Percentiles rank a stretch among this genome's conserved stretches.
Evolutionary conservation across 2,888 invertebrate genomes (phyloP).

Genomic region (Mythimna albipuncta): DNA sequence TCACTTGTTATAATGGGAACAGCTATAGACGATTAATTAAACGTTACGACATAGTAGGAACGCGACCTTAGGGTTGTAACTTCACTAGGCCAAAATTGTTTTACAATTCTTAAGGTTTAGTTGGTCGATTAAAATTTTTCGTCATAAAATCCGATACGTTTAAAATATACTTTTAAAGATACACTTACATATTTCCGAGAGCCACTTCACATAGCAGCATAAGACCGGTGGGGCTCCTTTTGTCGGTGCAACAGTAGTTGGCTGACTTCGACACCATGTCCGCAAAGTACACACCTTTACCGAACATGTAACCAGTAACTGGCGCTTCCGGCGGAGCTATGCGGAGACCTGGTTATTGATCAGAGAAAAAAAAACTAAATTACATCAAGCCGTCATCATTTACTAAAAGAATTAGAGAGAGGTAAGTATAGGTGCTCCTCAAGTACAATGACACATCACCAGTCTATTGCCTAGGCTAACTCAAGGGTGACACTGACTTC

Average conservation of each 20-base stretch:
- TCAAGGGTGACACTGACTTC: no score
- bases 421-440: no score
- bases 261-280: conserved; percentile 99
- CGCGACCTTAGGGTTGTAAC: not conserved
- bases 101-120: not conserved
- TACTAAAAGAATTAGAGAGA: not conserved
- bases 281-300: conserved; percentile 99
- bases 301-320: conserved; percentile 98
- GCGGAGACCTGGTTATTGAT: conserved; percentile 92
- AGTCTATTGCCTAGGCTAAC: no score
- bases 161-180: not conserved
- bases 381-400: not conserved
- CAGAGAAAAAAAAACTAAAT: not conserved
- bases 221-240: conserved; percentile 93
- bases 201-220: conserved; percentile 98
- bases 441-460: no score
- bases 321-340: conserved; percentile 99
- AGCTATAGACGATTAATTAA: no score
- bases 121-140: no score
- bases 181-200: conserved; percentile 96
- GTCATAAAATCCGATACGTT: not conserved
- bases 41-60: no score
- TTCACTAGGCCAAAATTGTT: not conserved
- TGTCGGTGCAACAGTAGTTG: conserved; percentile 97
- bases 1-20: no score